A percentile compares a stretch with the other conserved stretches of the same genome.
phyloP scores from a whole-genome alignment of 2,888 invertebrate species.

The Notocelia uddmanniana region DNA sequence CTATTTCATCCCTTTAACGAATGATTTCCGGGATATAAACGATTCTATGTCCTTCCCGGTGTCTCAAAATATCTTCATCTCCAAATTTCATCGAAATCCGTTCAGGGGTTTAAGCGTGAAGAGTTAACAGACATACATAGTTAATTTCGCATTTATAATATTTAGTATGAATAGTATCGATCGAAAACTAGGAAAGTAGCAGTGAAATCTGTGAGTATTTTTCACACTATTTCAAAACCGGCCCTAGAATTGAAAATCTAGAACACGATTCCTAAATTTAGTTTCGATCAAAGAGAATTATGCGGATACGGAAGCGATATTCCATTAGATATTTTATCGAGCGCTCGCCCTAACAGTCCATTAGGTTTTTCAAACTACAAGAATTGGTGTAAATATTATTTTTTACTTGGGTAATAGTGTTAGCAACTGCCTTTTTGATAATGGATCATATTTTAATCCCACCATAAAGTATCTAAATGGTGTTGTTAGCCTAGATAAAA shows the following conservation, averaged over 20 bases:
- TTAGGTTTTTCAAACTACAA: conserved; percentile 55
- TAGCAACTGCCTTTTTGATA: conserved; percentile 33
- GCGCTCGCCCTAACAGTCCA: conserved; percentile 61
- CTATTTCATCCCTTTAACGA: too few relatives aligned
- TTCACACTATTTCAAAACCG: conserved; percentile 36
- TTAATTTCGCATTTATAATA: too few relatives aligned
- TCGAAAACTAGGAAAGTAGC: neutral
- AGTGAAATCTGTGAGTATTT: conserved; percentile 26
- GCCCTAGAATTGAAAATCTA: conserved; percentile 54
- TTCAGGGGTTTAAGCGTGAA: too few relatives aligned
- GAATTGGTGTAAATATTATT: conserved; percentile 54
- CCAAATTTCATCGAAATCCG: too few relatives aligned
- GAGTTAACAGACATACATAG: too few relatives aligned
- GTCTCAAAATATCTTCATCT: too few relatives aligned
- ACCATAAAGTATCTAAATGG: neutral
- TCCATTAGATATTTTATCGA: conserved; percentile 69
- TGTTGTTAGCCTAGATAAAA: conserved; percentile 22
- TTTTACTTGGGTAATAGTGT: conserved; percentile 32
- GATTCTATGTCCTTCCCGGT: too few relatives aligned
- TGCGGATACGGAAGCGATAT: conserved; percentile 66
- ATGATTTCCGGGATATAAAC: too few relatives aligned
- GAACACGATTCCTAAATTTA: conserved; percentile 56
- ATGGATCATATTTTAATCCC: conserved; percentile 26
- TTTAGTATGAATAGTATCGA: too few relatives aligned
- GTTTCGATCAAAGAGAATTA: conserved; percentile 65